These are phyloP conservation scores for Pegoplata infirma DNA, from an alignment of 2,888 invertebrate species.

Conservation along the genomic window DNA sequence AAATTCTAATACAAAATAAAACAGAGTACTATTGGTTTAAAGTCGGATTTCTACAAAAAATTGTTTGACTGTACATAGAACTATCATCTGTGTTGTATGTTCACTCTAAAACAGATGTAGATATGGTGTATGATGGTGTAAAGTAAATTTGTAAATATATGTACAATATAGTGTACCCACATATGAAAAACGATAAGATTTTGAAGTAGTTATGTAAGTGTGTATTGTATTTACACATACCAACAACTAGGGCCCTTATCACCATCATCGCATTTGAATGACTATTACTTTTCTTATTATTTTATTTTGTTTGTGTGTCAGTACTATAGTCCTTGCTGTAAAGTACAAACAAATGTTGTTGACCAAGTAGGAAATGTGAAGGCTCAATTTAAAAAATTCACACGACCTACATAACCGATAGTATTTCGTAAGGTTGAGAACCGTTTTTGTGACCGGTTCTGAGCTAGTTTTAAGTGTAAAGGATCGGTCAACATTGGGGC, in stretches of 20 bases:
- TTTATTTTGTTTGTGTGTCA: not conserved
- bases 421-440: too few relatives aligned
- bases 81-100: not conserved
- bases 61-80: too few relatives aligned
- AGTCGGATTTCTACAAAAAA: too few relatives aligned
- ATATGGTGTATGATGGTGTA: slow-evolving; percentile 29
- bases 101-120: slow-evolving; percentile 42
- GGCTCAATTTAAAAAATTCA: too few relatives aligned
- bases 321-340: slow-evolving; percentile 4
- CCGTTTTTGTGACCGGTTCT: too few relatives aligned
- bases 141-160: slow-evolving; percentile 20
- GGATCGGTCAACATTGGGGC: too few relatives aligned
- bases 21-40: too few relatives aligned
- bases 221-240: slow-evolving; percentile 16
- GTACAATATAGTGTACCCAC: not conserved
- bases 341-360: not conserved
- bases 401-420: too few relatives aligned
- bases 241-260: slow-evolving; percentile 44
- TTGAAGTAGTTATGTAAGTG: slow-evolving; percentile 17
- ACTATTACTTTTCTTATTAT: slow-evolving; percentile 55
- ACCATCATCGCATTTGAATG: slow-evolving; percentile 56
- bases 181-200: slow-evolving; percentile 13
- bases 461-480: too few relatives aligned
- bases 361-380: slow-evolving; percentile 11
- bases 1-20: too few relatives aligned